phyloP scores from a whole-genome alignment of 2,797 vertebrate species.

The Centropyge bicolor region DNA sequence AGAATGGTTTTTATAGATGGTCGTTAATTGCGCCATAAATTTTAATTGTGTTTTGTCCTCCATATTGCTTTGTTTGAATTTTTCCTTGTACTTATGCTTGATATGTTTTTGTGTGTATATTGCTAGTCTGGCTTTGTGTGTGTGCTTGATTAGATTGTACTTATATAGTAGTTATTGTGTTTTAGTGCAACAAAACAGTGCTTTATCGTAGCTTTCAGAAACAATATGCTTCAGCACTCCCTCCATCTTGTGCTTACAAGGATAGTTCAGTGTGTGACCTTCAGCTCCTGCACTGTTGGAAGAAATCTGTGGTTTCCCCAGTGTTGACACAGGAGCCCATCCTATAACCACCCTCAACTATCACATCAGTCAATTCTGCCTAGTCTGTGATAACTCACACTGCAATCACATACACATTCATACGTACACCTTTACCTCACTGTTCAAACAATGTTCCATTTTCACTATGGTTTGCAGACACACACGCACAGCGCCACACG shows the following conservation, averaged over 20 bases:
- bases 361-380: slow-evolving; percentile 79
- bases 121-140: not conserved
- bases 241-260: slow-evolving; percentile 10
- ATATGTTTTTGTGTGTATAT: slow-evolving; percentile 1
- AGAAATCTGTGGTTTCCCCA: slow-evolving; percentile 54
- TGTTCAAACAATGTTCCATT: slow-evolving; percentile 81
- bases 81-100: not conserved
- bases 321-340: slow-evolving; percentile 79
- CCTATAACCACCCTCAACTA: slow-evolving; percentile 69
- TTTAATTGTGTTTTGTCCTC: slow-evolving; percentile 10
- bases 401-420: slow-evolving; percentile 82
- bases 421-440: slow-evolving; percentile 74
- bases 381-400: slow-evolving; percentile 81
- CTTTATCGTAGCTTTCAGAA: not conserved
- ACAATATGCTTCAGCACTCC: slow-evolving; percentile 12
- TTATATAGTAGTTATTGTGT: not conserved
- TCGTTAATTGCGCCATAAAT: slow-evolving; percentile 30
- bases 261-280: slow-evolving; percentile 59
- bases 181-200: not conserved
- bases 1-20: slow-evolving; percentile 23
- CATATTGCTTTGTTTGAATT: slow-evolving; percentile 11
- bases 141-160: not conserved
- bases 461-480: slow-evolving; percentile 50
- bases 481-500: slow-evolving; percentile 44
- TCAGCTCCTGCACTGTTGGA: slow-evolving; percentile 50